Evolutionary conservation across 2,888 invertebrate species (phyloP).

Genomic region (Perdita meconis): DNA sequence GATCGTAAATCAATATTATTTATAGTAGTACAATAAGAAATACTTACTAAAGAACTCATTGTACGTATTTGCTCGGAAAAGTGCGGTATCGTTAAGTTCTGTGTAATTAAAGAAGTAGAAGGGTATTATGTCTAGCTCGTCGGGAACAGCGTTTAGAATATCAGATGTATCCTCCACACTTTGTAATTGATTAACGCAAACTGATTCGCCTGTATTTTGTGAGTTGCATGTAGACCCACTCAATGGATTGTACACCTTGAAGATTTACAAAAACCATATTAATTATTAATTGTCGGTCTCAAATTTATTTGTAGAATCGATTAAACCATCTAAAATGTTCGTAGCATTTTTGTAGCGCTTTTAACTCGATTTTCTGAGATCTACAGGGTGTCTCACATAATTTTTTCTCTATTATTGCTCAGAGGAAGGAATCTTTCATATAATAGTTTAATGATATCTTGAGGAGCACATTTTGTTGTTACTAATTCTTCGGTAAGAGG

Average conservation of each 20-base stretch:
- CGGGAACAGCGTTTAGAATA: conserved; percentile 1
- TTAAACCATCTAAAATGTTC: too few relatives aligned
- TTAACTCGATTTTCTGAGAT: too few relatives aligned
- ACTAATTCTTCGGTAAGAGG: too few relatives aligned
- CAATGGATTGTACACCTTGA: conserved; percentile 91
- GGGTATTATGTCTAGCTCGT: conserved; percentile 18
- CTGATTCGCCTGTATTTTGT: conserved; percentile 42
- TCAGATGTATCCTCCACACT: conserved; percentile 86
- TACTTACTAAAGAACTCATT: conserved; percentile 1
- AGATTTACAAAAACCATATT: not conserved
- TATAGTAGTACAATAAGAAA: too few relatives aligned
- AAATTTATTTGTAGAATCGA: not conserved
- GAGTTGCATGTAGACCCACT: conserved; percentile 88
- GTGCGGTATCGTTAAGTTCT: not conserved
- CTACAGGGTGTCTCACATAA: too few relatives aligned
- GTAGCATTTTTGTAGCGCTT: too few relatives aligned
- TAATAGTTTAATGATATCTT: too few relatives aligned
- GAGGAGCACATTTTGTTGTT: too few relatives aligned
- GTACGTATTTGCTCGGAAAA: not conserved
- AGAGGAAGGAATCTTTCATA: not conserved
- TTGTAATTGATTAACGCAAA: conserved; percentile 89
- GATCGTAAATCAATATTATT: too few relatives aligned
- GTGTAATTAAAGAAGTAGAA: conserved; percentile 46
- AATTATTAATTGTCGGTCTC: not conserved
- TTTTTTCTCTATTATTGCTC: too few relatives aligned